A percentile compares a stretch with the other conserved stretches of the same genome.
Evolutionary conservation across 2,797 vertebrate species (phyloP).

Genomic region (Lates japonicus): DNA sequence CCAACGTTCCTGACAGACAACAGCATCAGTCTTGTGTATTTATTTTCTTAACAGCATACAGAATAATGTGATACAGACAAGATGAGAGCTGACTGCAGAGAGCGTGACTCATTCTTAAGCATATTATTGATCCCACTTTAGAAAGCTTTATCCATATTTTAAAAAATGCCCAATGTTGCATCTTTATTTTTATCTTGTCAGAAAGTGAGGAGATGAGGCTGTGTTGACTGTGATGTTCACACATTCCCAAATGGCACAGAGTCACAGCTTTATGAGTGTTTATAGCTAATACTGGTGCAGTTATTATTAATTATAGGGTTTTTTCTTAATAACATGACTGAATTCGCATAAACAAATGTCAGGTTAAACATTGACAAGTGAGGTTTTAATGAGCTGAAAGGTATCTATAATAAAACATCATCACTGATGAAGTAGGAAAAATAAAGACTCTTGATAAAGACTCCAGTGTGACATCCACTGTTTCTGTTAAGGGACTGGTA

Average conservation of each 20-base stretch:
- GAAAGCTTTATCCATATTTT: slow-evolving; percentile 18
- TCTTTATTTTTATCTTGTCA: slow-evolving; percentile 51
- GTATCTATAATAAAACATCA: neutral
- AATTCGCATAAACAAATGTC: no score
- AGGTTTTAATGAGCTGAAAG: slow-evolving; percentile 20
- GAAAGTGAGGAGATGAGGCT: slow-evolving; percentile 15
- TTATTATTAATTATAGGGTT: slow-evolving; percentile 27
- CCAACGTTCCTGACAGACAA: slow-evolving; percentile 47
- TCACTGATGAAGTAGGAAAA: neutral
- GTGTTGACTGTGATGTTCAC: slow-evolving; percentile 33
- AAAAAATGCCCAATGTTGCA: neutral
- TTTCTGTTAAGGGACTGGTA: no score
- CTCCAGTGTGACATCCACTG: neutral
- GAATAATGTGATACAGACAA: slow-evolving; percentile 24
- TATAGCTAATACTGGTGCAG: neutral
- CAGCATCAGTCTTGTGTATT: slow-evolving; percentile 47
- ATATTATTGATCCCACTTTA: slow-evolving; percentile 54
- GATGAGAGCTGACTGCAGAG: slow-evolving; percentile 32
- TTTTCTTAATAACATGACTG: neutral
- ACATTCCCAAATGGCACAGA: slow-evolving; percentile 12
- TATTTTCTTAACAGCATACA: slow-evolving; percentile 39
- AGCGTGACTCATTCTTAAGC: slow-evolving; percentile 41
- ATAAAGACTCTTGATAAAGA: neutral
- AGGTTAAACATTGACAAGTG: neutral
- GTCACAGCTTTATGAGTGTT: slow-evolving; percentile 20